Base-by-base conservation (phyloP, 2,113 vertebrate genomes). In the Lutjanus erythropterus region DNA sequence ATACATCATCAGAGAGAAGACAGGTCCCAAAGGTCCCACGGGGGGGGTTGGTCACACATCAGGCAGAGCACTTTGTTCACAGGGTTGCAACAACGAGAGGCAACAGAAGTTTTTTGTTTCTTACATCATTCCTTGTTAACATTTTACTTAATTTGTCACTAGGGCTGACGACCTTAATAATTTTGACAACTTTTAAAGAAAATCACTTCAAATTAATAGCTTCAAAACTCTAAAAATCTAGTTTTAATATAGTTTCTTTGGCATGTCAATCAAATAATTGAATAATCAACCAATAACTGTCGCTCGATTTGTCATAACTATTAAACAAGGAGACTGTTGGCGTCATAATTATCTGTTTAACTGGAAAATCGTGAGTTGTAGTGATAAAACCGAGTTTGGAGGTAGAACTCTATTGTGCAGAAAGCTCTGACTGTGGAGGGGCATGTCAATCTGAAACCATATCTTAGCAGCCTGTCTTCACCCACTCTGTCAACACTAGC, bases 401-500 rank as follows among this genome's bases (percentile, higher is more conserved):
- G 27, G 27, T 35, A 55, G 21, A 61, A 33, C 77, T 84, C 55
- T 64, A 41, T 67, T 19, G 41, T 58, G 29, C 66, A 6, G 67
- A 53, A 56, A n/a, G 62, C 64, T 75, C 39, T 46, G 6, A 56
- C 55, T 69, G 58, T 4, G 27, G 72, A 31, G 21, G 7, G 44
- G 60, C 60, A 71, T 85, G 82, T 90, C 76, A 81, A 44, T 69
- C 71, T 90, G 87, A 88, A 83, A 90, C 86, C 62, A 7, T 65
- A 92, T 80, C 79, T 84, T 25, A 37, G 53, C 69, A 60, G 81
- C 75, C 75, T 92, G 89, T 92, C 90, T 83, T 88, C 88, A 86
- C 79, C 72, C 50, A 71, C 74, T 92, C 91, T n/a, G 41, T 92
- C 91, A 91, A 89, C 89, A 87, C 89, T 11, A 47, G 49, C 72